phyloP scores from a whole-genome alignment of 2,113 vertebrate genomes.

The Crotalus viridis region DNA sequence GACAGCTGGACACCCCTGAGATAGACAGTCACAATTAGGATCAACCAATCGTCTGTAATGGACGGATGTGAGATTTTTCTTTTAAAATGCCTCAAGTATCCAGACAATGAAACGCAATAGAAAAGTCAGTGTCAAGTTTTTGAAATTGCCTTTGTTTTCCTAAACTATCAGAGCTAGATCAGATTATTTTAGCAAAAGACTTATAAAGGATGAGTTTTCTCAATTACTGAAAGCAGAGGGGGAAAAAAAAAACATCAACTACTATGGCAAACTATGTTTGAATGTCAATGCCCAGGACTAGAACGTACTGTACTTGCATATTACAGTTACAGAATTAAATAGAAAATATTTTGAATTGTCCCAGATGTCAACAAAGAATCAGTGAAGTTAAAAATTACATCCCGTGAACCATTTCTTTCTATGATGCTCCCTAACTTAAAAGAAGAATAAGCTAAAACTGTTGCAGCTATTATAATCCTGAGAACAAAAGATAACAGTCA shows the following conservation, averaged over 20 bases:
- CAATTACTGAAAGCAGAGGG: conserved; percentile 27
- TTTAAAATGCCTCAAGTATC: conserved; percentile 45
- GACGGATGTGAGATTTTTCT: conserved; percentile 48
- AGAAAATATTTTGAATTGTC: not conserved
- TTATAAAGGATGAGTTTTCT: conserved; percentile 6
- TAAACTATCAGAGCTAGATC: conserved; percentile 48
- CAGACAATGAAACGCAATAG: conserved; percentile 50
- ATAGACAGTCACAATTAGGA: conserved; percentile 42
- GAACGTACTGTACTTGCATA: not conserved
- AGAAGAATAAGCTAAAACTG: not conserved
- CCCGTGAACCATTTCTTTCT: not conserved
- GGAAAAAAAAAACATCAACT: not conserved
- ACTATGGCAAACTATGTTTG: conserved; percentile 7
- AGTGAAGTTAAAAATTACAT: conserved; percentile 1
- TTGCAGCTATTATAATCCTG: not conserved
- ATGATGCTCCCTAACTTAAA: not conserved
- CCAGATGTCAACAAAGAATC: not conserved
- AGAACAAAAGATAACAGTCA: not conserved
- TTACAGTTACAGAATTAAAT: conserved; percentile 15
- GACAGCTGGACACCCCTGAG: too few relatives aligned
- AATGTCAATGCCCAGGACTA: conserved; percentile 4
- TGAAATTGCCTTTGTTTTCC: conserved; percentile 59
- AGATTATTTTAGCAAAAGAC: conserved; percentile 12
- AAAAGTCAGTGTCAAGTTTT: conserved; percentile 45
- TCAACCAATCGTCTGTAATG: conserved; percentile 9